Percentiles rank a stretch among this genome's conserved stretches.
phyloP scores from a whole-genome alignment of 2,113 vertebrate genomes.

The Phasianus colchicus region DNA sequence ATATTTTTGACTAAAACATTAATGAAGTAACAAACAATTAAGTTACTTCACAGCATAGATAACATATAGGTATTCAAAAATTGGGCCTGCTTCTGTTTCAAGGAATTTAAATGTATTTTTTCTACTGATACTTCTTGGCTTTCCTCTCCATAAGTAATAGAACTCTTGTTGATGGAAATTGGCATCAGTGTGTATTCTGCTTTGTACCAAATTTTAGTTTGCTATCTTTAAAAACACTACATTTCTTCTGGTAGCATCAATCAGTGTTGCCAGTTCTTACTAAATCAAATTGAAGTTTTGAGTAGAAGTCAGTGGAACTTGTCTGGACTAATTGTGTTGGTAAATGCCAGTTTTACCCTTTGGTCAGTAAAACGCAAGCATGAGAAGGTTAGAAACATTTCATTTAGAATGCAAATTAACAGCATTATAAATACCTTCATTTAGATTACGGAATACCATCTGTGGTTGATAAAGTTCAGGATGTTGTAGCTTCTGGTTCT shows the following conservation, averaged over 20 bases:
- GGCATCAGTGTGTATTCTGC: neutral
- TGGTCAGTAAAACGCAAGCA: neutral
- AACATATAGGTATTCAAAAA: neutral
- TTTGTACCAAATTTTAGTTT: neutral
- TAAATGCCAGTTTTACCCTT: neutral
- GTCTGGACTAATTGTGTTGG: neutral
- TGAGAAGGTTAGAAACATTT: neutral
- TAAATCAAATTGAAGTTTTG: neutral
- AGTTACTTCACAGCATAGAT: neutral
- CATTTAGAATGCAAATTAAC: neutral
- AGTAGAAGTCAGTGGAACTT: slow-evolving; percentile 9
- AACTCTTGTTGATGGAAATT: neutral
- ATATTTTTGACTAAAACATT: neutral
- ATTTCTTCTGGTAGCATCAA: neutral
- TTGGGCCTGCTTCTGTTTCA: slow-evolving; percentile 24
- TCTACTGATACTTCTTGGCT: neutral
- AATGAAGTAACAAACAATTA: neutral
- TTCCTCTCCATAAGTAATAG: neutral
- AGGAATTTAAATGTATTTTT: slow-evolving; percentile 35
- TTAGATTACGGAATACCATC: neutral
- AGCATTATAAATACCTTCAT: neutral
- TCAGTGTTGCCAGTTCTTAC: neutral
- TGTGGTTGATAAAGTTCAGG: neutral
- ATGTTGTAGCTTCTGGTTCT: neutral
- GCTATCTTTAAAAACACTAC: neutral